Evolutionary conservation across 1,140 invertebrate species (phyloP), one percentile per base, ranked within the genome.

Genomic region (Drosophila nasuta): DNA sequence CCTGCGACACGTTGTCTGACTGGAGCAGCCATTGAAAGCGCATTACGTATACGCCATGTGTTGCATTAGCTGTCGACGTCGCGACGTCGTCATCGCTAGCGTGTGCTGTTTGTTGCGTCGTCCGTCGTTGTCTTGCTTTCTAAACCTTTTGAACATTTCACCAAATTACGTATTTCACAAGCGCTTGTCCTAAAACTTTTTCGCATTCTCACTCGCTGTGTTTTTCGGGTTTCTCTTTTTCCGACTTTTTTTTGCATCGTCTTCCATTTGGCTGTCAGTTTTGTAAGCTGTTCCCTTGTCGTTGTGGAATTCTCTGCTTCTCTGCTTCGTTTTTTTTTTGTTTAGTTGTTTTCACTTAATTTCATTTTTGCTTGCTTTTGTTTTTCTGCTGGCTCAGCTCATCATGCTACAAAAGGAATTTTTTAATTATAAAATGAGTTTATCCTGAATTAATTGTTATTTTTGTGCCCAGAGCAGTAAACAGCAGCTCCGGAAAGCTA

Each of bases 361-460:
- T 86, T 86, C 67, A 70, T 87, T 76, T 57, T 43, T 35, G 45
- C 52, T 73, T 45, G 62, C 56, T 41, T 45, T 79, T 82, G 56
- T 72, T 78, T 75, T 62, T 52, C 43, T 52, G 52, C 54, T 60
- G 65, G 57, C 62, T 77, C 56, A 79, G 58, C 58, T 62, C 75
- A 67, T 79, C 49, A 80, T 64, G 75, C 66, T 77, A 73, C 52
- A 74, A 72, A 79, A 80, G 74, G 83, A 88, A 88, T 88, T 88
- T 88, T 88, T 88, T 88, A 88, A 88, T 88, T 88, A 88, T 82
- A 88, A 88, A 88, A 89, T 88, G 85, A 89, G 85, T 88, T 88
- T 88, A 89, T 88, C 83, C 83, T 74, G 80, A 88, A 88, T 88
- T 88, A 88, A 88, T 88, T 88, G 83, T 88, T 81, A 72, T 72